phyloP scores from a whole-genome alignment of 2,113 vertebrate genomes.

The Python bivittatus region DNA sequence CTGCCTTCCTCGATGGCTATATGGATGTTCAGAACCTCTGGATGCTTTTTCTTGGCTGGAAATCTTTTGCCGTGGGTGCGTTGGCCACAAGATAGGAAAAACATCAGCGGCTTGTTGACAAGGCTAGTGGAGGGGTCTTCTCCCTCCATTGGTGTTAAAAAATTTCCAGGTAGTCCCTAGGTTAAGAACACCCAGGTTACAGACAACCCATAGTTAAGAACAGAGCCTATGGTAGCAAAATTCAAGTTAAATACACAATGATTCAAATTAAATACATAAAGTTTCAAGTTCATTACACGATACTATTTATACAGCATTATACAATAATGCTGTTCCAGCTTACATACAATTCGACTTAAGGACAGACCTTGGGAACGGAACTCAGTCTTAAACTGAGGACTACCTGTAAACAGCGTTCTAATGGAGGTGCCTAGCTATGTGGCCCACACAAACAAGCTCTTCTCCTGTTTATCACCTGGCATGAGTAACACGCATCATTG shows the following conservation, averaged over 20 bases:
- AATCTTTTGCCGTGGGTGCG: background rate
- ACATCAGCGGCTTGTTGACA: background rate
- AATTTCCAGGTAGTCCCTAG: too few species aligned
- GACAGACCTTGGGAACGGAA: too few species aligned
- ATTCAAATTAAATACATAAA: too few species aligned
- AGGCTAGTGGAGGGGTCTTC: background rate
- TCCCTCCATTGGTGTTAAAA: background rate
- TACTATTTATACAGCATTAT: too few species aligned
- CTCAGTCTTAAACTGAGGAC: too few species aligned
- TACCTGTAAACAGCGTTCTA: slow-evolving; percentile 15
- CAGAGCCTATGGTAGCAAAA: too few species aligned
- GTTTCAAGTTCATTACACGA: too few species aligned
- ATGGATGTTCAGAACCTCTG: background rate
- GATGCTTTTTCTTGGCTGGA: background rate
- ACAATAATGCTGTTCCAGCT: too few species aligned
- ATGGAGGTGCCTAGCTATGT: slow-evolving; percentile 23
- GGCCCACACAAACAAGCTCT: slow-evolving; percentile 53
- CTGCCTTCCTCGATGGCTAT: background rate
- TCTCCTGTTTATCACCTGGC: slow-evolving; percentile 51
- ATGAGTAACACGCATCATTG: slow-evolving; percentile 20
- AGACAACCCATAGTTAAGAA: too few species aligned
- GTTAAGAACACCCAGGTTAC: too few species aligned
- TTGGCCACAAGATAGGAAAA: background rate
- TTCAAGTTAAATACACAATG: too few species aligned
- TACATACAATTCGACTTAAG: too few species aligned